These are phyloP conservation scores for Harpalus rufipes DNA, from an alignment of 2,888 invertebrate genomes.

Conservation along the genomic window DNA sequence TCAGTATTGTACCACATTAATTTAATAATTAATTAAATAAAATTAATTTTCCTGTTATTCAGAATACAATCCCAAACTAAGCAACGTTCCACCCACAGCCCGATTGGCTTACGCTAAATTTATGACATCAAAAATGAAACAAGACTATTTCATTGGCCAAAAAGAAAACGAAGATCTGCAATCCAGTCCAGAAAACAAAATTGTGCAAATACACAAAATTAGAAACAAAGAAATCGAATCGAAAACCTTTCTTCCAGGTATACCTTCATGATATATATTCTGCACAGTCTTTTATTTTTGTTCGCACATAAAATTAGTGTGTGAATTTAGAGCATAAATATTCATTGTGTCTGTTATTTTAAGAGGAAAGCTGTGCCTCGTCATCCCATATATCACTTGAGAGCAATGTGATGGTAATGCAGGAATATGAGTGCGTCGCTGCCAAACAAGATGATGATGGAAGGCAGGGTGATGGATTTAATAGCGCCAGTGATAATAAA, in stretches of 20 bases:
- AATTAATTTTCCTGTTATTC: conserved; percentile 68
- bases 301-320: conserved; percentile 9
- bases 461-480: conserved; percentile 4
- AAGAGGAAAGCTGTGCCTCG: conserved; percentile 46
- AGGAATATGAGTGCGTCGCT: background rate
- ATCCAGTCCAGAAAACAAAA: conserved; percentile 18
- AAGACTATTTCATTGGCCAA: conserved; percentile 77
- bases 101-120: conserved; percentile 93
- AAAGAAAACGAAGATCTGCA: conserved; percentile 38
- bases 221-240: conserved; percentile 7
- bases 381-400: conserved; percentile 46
- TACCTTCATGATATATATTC: conserved; percentile 25
- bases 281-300: conserved; percentile 15
- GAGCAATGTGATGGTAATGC: conserved; percentile 37
- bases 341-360: conserved; percentile 51
- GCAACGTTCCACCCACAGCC: conserved; percentile 87
- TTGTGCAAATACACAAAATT: conserved; percentile 26
- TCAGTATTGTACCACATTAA: too few species aligned
- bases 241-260: background rate
- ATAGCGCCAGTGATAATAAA: conserved; percentile 23
- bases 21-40: background rate
- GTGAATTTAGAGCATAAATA: conserved; percentile 35
- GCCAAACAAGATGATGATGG: background rate
- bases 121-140: conserved; percentile 86
- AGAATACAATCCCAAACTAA: conserved; percentile 90